These are phyloP conservation scores for Sebastes minor DNA, from an alignment of 2,797 vertebrate genomes.

Conservation along the genomic window DNA sequence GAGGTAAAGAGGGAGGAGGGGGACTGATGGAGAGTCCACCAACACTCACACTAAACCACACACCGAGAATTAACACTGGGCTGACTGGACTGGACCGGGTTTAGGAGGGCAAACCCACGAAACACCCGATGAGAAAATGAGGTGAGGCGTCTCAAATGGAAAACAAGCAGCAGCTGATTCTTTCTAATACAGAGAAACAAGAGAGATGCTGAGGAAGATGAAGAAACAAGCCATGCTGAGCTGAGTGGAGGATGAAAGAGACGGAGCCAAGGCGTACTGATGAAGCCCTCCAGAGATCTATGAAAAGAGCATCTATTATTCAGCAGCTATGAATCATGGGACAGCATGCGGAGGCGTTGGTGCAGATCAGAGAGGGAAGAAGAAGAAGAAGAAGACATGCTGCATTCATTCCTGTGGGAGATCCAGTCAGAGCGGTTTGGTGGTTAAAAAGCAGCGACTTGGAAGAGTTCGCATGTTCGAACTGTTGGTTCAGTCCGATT, in stretches of 20 bases:
- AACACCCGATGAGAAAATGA: neutral
- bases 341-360: constrained; percentile 38
- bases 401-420: constrained; percentile 33
- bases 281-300: constrained; percentile 61
- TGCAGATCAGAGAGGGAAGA: constrained; percentile 44
- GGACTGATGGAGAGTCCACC: too few species aligned
- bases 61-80: too few species aligned
- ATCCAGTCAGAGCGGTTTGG: neutral
- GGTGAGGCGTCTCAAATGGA: neutral
- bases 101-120: neutral
- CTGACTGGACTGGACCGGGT: too few species aligned
- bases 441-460: neutral
- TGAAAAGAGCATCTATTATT: constrained; percentile 71
- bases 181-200: neutral
- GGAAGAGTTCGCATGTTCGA: neutral
- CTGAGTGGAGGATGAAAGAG: constrained; percentile 42
- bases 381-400: constrained; percentile 7
- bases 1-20: too few species aligned
- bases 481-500: too few species aligned
- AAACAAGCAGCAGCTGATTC: neutral
- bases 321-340: constrained; percentile 74
- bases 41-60: too few species aligned
- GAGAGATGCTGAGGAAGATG: neutral
- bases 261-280: constrained; percentile 16
- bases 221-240: neutral